phyloP scores from a whole-genome alignment of 2,113 vertebrate genomes.

The Merops nubicus region DNA sequence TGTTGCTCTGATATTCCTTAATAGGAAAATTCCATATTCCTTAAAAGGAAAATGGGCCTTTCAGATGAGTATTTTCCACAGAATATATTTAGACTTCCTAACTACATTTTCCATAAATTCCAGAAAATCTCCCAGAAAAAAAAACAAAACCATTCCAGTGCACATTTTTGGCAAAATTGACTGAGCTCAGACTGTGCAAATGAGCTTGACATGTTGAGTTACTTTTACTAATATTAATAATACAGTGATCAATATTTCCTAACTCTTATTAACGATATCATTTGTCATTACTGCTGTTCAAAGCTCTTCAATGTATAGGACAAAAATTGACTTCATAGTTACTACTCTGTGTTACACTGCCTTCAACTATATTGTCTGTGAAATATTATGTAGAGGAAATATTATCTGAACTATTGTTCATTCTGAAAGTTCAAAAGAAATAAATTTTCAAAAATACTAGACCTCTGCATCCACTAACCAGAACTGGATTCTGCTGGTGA shows the following conservation, averaged over 20 bases:
- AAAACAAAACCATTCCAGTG: slow-evolving; percentile 64
- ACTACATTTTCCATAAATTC: slow-evolving; percentile 69
- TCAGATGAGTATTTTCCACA: slow-evolving; percentile 55
- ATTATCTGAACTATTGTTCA: not conserved
- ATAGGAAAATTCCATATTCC: slow-evolving; percentile 47
- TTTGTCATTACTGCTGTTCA: not conserved
- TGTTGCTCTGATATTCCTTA: slow-evolving; percentile 18
- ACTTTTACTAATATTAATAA: slow-evolving; percentile 46
- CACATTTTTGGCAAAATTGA: slow-evolving; percentile 70
- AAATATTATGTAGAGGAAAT: not conserved
- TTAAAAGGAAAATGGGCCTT: slow-evolving; percentile 49
- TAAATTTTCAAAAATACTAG: accelerated
- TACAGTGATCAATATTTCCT: not conserved
- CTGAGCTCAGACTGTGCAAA: slow-evolving; percentile 30
- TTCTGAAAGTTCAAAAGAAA: not conserved
- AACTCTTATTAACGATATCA: not conserved
- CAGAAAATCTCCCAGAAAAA: slow-evolving; percentile 70
- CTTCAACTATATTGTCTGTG: not conserved
- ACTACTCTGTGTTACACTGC: not conserved
- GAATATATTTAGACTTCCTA: slow-evolving; percentile 60
- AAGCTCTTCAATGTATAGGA: not conserved
- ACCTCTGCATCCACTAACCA: not conserved
- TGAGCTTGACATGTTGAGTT: slow-evolving; percentile 45
- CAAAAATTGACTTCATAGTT: not conserved
- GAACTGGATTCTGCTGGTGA: not conserved